Evolutionary conservation across 1,140 invertebrate species (phyloP), one percentile per base, ranked within the genome.

Genomic region (Mamestra configurata): DNA sequence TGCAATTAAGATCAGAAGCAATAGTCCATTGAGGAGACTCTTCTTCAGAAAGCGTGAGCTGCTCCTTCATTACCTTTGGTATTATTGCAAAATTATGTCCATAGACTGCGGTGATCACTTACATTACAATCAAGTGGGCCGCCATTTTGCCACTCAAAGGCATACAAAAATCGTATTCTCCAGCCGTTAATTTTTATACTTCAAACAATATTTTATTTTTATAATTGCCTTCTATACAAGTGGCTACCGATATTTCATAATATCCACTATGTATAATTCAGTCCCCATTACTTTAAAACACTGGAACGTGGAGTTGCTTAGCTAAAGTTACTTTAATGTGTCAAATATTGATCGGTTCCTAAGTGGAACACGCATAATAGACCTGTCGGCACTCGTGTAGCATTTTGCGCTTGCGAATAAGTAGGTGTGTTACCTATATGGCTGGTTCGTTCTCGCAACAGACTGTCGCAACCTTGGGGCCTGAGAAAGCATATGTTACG

Each of bases 401-500:
- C 35, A 73, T 73, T 73, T 73, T 73, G 53, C 73, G 73, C 73
- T 76, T 64, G 73, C 73, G 57, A 76, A 76, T 76, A 76, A 64
- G 73, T 86, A 83, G 82, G 80, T 82, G 82, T 82, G 84, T 82
- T 84, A 72, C 79, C 81, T 80, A 84, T 86, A 86, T 82, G 83
- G 80, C 79, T 68, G 66, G 84, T 77, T 78, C 59, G 82, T 31
- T 86, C 80, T 77, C 82, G 85, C 80, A 86, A 84, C 82, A 43
- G 76, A 40, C 64, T 83, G 78, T 70, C 61, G 78, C 66, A 84
- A 84, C 85, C 85, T 86, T 86, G 85, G 51, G 71, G 61, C 66
- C 77, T 81, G 83, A 86, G 85, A 87, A 87, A 87, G 85, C 70
- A 81, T 57, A 82, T 66, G 81, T 87, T 84, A 82, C 83, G 83